Percentiles rank a stretch among this genome's conserved stretches.
phyloP scores from a whole-genome alignment of 2,888 invertebrate genomes.

The Drosophila meridionalis region DNA sequence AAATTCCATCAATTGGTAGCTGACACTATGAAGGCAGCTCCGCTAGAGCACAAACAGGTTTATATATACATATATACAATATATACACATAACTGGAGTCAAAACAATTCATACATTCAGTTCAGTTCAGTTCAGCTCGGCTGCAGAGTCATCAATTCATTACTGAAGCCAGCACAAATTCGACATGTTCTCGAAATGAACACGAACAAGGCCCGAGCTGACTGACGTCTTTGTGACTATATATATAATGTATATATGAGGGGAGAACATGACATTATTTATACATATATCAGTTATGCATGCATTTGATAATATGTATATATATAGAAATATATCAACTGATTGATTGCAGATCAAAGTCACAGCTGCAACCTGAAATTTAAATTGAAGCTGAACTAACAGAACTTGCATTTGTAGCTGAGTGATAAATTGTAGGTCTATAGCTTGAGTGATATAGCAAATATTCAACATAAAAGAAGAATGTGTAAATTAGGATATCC shows the following conservation, averaged over 20 bases:
- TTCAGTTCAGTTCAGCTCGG: not conserved
- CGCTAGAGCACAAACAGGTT: not conserved
- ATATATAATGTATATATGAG: not conserved
- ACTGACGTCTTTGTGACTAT: not conserved
- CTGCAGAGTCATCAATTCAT: slow-evolving; percentile 8
- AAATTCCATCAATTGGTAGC: not conserved
- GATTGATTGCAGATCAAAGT: not conserved
- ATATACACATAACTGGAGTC: not conserved
- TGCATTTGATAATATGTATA: not conserved
- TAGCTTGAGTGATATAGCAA: too few relatives aligned
- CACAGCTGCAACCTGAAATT: not conserved
- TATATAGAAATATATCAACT: not conserved
- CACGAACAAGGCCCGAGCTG: not conserved
- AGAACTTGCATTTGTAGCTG: not conserved
- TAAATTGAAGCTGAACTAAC: not conserved
- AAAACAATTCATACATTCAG: not conserved
- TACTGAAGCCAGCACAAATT: not conserved
- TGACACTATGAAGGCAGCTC: not conserved
- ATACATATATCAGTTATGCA: not conserved
- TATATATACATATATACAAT: not conserved
- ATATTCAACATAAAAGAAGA: too few relatives aligned
- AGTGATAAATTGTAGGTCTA: not conserved
- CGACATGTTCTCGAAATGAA: not conserved
- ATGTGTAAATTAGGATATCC: too few relatives aligned
- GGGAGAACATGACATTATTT: not conserved